phyloP scores from a whole-genome alignment of 2,888 invertebrate genomes.

The Epinotia brunnichana region DNA sequence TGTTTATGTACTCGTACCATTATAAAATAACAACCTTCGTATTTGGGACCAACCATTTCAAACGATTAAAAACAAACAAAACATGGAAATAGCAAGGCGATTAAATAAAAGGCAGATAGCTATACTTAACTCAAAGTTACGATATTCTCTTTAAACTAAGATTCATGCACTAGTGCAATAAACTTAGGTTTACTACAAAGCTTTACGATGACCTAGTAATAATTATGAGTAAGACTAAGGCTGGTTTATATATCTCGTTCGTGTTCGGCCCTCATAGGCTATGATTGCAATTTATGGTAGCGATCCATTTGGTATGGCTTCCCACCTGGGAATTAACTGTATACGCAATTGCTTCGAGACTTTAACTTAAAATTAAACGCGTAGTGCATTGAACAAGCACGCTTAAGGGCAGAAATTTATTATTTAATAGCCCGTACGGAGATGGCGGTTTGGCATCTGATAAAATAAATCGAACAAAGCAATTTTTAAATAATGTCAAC shows the following conservation, averaged over 20 bases:
- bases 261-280: slow-evolving; percentile 44
- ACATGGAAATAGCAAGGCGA: too few species aligned
- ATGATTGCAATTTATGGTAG: slow-evolving; percentile 63
- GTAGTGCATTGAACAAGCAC: slow-evolving; percentile 6
- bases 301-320: slow-evolving; percentile 37
- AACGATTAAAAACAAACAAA: too few species aligned
- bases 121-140: slow-evolving; percentile 9
- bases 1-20: too few species aligned
- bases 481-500: not conserved
- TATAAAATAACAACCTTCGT: too few species aligned
- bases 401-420: not conserved
- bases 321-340: slow-evolving; percentile 35
- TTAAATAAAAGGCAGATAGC: slow-evolving; percentile 2
- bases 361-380: slow-evolving; percentile 26
- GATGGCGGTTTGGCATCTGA: not conserved
- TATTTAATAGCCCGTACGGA: slow-evolving; percentile 12
- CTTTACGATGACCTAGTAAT: slow-evolving; percentile 39
- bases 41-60: too few species aligned
- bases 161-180: slow-evolving; percentile 23
- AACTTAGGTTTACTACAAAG: slow-evolving; percentile 27
- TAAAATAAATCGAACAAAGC: not conserved
- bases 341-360: slow-evolving; percentile 29
- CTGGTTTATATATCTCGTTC: slow-evolving; percentile 44
- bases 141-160: not conserved
- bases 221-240: slow-evolving; percentile 37